Evolutionary conservation across 2,888 invertebrate species (phyloP).

Genomic region (Romanomermis culicivorax): DNA sequence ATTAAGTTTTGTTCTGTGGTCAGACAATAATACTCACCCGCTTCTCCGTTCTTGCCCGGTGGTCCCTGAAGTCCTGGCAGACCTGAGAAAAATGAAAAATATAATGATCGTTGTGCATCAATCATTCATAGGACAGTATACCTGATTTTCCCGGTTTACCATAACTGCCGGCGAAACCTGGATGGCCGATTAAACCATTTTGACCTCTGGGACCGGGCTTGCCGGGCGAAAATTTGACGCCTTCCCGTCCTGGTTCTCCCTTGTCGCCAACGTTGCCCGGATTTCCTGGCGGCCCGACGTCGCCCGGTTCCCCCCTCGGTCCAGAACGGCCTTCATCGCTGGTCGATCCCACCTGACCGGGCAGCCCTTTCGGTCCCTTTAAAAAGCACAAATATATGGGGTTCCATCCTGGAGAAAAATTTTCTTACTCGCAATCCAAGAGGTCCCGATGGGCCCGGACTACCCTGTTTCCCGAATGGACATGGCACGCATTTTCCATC

Average conservation of each 20-base stretch:
- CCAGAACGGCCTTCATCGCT: background rate
- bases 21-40: no score
- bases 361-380: background rate
- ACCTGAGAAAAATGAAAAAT: no score
- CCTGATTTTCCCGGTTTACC: background rate
- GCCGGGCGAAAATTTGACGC: background rate
- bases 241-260: background rate
- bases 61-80: no score
- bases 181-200: background rate
- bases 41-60: no score
- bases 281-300: constrained; percentile 3
- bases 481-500: constrained; percentile 21
- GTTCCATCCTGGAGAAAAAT: background rate
- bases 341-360: background rate
- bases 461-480: constrained; percentile 21
- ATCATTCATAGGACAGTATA: no score
- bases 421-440: constrained; percentile 10
- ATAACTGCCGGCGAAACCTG: background rate
- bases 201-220: background rate
- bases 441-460: constrained; percentile 21
- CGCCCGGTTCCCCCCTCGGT: background rate
- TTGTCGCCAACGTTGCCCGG: constrained; percentile 11
- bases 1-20: no score
- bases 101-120: no score
- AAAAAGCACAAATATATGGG: background rate